These are phyloP conservation scores for Moxostoma hubbsi DNA, from an alignment of 2,797 vertebrate genomes.

Conservation along the genomic window DNA sequence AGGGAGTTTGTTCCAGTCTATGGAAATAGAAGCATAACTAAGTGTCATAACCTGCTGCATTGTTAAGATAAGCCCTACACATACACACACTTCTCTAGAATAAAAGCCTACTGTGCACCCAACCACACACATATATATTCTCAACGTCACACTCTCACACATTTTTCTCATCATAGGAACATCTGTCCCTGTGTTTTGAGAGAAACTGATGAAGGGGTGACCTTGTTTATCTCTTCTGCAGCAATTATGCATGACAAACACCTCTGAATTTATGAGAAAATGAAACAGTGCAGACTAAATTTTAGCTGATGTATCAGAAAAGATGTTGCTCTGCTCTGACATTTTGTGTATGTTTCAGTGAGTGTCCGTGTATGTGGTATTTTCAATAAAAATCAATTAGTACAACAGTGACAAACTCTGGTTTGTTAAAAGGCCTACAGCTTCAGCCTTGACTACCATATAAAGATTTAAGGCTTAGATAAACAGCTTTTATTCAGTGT, in stretches of 20 bases:
- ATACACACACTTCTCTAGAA: background rate
- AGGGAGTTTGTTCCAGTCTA: conserved; percentile 12
- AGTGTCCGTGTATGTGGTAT: background rate
- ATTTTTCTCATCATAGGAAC: conserved; percentile 21
- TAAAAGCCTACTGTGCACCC: background rate
- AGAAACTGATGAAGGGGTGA: conserved; percentile 11
- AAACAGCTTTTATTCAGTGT: conserved; percentile 18
- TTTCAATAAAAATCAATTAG: background rate
- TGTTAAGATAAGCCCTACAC: background rate
- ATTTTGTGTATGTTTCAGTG: conserved; percentile 19
- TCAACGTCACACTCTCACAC: conserved; percentile 17
- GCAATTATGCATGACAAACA: conserved; percentile 42
- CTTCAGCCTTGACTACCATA: background rate
- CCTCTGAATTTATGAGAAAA: conserved; percentile 14
- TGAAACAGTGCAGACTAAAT: conserved; percentile 4
- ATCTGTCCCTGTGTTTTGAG: conserved; percentile 36
- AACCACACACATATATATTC: background rate
- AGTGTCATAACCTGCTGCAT: background rate
- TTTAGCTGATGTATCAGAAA: background rate
- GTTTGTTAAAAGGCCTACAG: background rate
- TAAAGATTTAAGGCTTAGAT: background rate
- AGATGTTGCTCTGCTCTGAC: conserved; percentile 18
- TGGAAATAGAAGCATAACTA: background rate
- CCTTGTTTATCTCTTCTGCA: conserved; percentile 43
- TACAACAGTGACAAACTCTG: background rate